Base-by-base conservation (phyloP, 2,888 invertebrate genomes). In the Chloromyia formosa region DNA sequence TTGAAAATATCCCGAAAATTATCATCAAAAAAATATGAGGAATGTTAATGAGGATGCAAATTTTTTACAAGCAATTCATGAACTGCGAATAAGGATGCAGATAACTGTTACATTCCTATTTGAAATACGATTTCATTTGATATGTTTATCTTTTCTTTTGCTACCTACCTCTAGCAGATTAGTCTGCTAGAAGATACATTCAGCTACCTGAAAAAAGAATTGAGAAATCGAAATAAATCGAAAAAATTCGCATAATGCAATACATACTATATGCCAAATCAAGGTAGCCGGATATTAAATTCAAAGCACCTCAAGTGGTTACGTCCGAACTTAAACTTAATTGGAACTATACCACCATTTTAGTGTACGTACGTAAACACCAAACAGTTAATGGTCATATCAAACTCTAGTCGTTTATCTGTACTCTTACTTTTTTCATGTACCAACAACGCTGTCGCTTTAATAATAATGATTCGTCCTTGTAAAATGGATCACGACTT, bases 401-500 rank as follows among this genome's bases (percentile, higher is more conserved):
- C 20, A 66, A 2, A 22, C 14, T 61, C 18, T 49, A 5, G 16
- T 22, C 49, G 16, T 66, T 35, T 35, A 35, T 35, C 27, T 35
- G 27, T 35, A 66, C 66, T 66, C 66, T 66, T 66, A 66, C 66
- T 66, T 45, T 66, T 66, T 35, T 20, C 45, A 12, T 20, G 20
- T 49, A 54, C 71, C 27, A 35, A 35, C 27, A 35, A 35, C 2
- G 27, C 27, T 16, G 66, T 23, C 18, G 58, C 64, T 58, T 49
- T 53, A 40, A 58, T 69, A 74, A 64, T 71, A 54, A 56, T 45
- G 74, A 78, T 79, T 79, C 79, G 79, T 79, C 79, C 79, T 79
- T 79, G 79, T 77, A 76, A 78, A 78, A 74, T 76, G 76, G 77
- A 77, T 78, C 79, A 78, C 79, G 79, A 78, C 72, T 78, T 78